These are phyloP conservation scores for Dinomys branickii DNA, from an alignment of 2,113 vertebrate genomes.

Conservation along the genomic window DNA sequence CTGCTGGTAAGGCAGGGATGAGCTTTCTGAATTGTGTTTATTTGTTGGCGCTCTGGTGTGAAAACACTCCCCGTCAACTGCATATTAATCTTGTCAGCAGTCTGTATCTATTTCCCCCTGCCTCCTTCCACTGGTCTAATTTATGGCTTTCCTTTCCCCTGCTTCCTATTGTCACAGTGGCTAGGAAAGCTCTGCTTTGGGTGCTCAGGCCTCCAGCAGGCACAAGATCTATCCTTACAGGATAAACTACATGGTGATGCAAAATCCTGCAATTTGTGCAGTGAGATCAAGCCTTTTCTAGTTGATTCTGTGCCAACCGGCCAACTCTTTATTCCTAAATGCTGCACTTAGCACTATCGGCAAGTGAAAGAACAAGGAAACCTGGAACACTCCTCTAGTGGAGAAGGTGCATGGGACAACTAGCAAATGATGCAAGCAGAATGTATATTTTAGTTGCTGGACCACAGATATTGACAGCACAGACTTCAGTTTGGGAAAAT, in stretches of 20 bases:
- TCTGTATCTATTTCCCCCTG: conserved; percentile 85
- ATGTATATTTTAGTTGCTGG: not conserved
- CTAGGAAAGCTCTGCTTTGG: conserved; percentile 34
- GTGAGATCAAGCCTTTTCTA: not conserved
- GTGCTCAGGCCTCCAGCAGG: not conserved
- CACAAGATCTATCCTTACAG: not conserved
- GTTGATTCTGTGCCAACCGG: not conserved
- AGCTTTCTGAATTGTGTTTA: conserved; percentile 96
- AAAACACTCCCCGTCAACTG: conserved; percentile 93
- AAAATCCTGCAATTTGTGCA: not conserved
- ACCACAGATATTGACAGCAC: not conserved
- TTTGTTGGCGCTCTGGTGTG: conserved; percentile 95
- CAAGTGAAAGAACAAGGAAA: not conserved
- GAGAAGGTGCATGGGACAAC: not conserved
- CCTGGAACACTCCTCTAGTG: not conserved
- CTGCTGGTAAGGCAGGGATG: conserved; percentile 72
- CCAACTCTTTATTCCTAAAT: not conserved
- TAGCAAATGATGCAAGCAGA: not conserved
- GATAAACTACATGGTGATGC: not conserved
- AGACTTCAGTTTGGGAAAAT: not conserved
- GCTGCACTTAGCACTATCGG: not conserved
- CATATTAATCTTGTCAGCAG: conserved; percentile 95
- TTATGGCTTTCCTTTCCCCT: conserved; percentile 82
- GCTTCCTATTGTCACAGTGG: conserved; percentile 69
- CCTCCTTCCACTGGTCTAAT: conserved; percentile 82